Evolutionary conservation across 2,888 invertebrate species (phyloP).

Genomic region (Drosophila greeni): DNA sequence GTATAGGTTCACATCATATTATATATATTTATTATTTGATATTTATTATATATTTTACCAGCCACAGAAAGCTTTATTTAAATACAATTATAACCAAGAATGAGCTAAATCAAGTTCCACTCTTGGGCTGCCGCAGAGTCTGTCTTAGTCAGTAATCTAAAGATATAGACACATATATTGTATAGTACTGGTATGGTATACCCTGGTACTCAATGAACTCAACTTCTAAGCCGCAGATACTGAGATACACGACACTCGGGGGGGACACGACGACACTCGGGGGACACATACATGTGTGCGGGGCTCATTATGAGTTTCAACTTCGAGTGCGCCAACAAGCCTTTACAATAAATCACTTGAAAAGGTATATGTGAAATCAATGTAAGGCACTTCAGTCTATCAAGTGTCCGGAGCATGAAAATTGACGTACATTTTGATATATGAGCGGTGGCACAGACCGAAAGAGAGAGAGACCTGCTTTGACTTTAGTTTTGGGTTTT

Average conservation of each 20-base stretch:
- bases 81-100: not conserved
- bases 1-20: not conserved
- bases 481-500: slow-evolving; percentile 14
- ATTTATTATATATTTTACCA: no score
- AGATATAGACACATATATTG: not conserved
- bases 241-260: not conserved
- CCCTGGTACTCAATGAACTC: slow-evolving; percentile 23
- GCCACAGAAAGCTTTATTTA: not conserved
- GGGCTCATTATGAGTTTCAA: slow-evolving; percentile 69
- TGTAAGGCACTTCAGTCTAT: slow-evolving; percentile 75
- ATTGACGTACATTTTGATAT: slow-evolving; percentile 74
- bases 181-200: no score
- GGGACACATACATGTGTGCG: slow-evolving; percentile 35
- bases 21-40: no score
- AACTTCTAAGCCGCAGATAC: slow-evolving; percentile 41
- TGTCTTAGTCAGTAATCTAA: not conserved
- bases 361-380: slow-evolving; percentile 73
- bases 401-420: slow-evolving; percentile 72
- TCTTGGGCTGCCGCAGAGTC: slow-evolving; percentile 1
- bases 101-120: not conserved
- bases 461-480: slow-evolving; percentile 1
- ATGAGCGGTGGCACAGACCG: slow-evolving; percentile 38
- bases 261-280: slow-evolving; percentile 6
- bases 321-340: slow-evolving; percentile 71
- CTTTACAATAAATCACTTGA: slow-evolving; percentile 77